A percentile compares a stretch with the other conserved stretches of the same genome.
Evolutionary conservation across 2,888 invertebrate species (phyloP).

Genomic region (Volucella inanis): DNA sequence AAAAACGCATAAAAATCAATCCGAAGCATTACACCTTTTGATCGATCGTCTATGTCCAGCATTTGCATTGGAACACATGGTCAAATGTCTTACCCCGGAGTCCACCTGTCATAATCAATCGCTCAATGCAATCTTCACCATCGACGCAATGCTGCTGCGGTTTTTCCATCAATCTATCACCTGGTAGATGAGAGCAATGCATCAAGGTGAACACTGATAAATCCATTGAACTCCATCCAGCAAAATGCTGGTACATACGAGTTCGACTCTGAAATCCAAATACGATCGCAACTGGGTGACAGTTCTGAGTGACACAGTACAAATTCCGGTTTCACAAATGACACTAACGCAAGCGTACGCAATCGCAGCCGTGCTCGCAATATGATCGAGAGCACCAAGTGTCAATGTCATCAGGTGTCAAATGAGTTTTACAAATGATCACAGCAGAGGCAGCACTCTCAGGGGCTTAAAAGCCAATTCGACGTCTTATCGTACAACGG

Average conservation of each 20-base stretch:
- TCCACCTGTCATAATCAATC: slow-evolving; percentile 74
- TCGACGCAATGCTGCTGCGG: slow-evolving; percentile 56
- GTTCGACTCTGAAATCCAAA: not conserved
- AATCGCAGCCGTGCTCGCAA: not conserved
- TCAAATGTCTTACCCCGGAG: slow-evolving; percentile 35
- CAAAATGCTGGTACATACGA: slow-evolving; percentile 3
- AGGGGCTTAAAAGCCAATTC: not conserved
- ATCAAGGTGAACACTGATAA: slow-evolving; percentile 71
- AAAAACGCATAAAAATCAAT: slow-evolving; percentile 49
- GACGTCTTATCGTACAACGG: not conserved
- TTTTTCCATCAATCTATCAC: slow-evolving; percentile 75
- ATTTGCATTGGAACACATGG: slow-evolving; percentile 39
- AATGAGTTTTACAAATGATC: slow-evolving; percentile 72
- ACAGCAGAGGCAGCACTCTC: slow-evolving; percentile 12
- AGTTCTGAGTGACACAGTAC: slow-evolving; percentile 57
- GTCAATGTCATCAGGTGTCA: slow-evolving; percentile 75
- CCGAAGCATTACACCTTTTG: slow-evolving; percentile 66
- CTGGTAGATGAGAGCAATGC: slow-evolving; percentile 65
- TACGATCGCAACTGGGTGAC: slow-evolving; percentile 54
- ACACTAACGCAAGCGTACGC: slow-evolving; percentile 16
- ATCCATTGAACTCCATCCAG: slow-evolving; percentile 65
- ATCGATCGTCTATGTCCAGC: slow-evolving; percentile 62
- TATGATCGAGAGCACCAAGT: slow-evolving; percentile 71
- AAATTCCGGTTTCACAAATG: slow-evolving; percentile 69
- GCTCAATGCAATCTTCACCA: slow-evolving; percentile 67